Conservation (phyloP, 2,113 vertebrate genomes). For the Melanerpes formicivorus region DNA sequence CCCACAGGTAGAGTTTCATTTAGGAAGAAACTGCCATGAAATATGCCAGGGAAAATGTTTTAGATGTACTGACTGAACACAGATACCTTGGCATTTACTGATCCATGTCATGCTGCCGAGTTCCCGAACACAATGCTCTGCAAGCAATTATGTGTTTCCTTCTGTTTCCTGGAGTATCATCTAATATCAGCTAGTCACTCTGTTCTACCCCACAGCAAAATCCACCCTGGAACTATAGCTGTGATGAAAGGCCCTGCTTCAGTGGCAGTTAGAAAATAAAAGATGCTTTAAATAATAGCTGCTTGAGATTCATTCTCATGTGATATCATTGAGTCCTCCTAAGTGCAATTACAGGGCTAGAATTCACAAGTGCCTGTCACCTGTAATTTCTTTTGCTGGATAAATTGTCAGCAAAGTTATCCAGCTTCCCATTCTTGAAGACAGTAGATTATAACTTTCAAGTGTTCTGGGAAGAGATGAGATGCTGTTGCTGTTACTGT, state of each 20-base stretch:
- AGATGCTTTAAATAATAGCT: constrained; percentile 36
- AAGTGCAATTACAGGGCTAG: background rate
- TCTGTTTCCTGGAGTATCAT: background rate
- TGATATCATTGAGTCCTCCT: background rate
- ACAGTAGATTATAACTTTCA: background rate
- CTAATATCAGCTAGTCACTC: background rate
- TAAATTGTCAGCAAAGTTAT: background rate
- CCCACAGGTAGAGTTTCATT: background rate
- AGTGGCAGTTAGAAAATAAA: constrained; percentile 23
- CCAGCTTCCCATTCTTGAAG: background rate
- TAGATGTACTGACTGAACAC: background rate
- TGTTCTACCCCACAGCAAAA: background rate
- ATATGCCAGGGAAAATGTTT: background rate
- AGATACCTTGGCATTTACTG: background rate
- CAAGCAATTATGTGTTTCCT: background rate
- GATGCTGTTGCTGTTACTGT: background rate
- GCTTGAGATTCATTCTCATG: background rate
- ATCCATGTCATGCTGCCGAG: background rate
- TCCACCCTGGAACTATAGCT: background rate
- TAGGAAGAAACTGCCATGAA: background rate
- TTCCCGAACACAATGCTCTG: background rate
- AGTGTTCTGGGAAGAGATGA: background rate
- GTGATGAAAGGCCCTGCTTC: background rate
- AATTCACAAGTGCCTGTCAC: background rate
- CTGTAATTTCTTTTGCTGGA: background rate